phyloP scores from a whole-genome alignment of 2,113 vertebrate species.

The Uria lomvia region DNA sequence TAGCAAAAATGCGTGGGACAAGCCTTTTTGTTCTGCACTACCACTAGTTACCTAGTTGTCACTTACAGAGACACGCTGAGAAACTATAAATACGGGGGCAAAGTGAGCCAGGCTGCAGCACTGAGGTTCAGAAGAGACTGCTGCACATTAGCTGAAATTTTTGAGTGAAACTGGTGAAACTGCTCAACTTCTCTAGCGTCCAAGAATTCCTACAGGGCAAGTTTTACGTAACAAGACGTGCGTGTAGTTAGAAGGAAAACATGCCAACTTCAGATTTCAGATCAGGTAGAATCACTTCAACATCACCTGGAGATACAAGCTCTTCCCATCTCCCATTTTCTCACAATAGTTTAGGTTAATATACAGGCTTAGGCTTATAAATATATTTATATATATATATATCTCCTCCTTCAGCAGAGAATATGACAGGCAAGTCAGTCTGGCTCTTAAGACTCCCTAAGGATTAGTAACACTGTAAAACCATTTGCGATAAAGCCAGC shows the following conservation, averaged over 20 bases:
- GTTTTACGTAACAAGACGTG: background rate
- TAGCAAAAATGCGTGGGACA: background rate
- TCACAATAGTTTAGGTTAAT: background rate
- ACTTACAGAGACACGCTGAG: background rate
- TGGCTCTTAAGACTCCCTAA: background rate
- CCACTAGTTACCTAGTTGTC: background rate
- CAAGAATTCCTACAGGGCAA: background rate
- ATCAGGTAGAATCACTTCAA: background rate
- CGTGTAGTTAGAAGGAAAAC: background rate
- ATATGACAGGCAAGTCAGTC: background rate
- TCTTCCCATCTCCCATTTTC: background rate
- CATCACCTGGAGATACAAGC: background rate
- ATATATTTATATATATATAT: too few species aligned
- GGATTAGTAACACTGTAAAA: background rate
- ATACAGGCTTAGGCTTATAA: background rate
- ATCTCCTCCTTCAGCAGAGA: background rate
- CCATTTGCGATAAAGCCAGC: background rate
- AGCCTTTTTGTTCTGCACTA: background rate
- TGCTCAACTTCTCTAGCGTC: background rate
- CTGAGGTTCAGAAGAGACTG: background rate
- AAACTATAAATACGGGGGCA: background rate
- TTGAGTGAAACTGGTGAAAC: background rate
- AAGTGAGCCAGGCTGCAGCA: background rate
- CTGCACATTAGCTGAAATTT: background rate
- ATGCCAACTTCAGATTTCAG: background rate